Percentiles rank a stretch among this genome's conserved stretches.
These are phyloP conservation scores for Myzus persicae DNA, from an alignment of 1,140 invertebrate genomes.

Conservation along the genomic window DNA sequence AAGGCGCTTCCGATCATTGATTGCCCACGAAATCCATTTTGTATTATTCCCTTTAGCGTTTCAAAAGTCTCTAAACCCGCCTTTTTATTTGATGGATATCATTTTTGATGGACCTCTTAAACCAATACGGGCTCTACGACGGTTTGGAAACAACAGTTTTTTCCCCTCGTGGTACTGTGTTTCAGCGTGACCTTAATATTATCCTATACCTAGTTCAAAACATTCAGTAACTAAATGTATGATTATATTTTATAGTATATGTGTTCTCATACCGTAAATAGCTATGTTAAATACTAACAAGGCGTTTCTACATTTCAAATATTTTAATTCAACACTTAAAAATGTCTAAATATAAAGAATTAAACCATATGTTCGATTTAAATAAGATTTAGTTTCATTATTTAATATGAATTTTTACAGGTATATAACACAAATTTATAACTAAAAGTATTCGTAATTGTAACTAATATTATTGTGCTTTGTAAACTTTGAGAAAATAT, in stretches of 20 bases:
- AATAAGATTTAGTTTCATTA: not conserved
- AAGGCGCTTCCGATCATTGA: not conserved
- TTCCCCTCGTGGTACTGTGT: too few relatives aligned
- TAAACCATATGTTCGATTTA: not conserved
- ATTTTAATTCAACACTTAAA: not conserved
- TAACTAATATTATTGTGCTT: not conserved
- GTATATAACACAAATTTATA: not conserved
- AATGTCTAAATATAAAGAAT: not conserved
- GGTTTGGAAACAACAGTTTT: not conserved
- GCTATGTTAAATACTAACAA: not conserved
- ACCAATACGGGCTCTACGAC: not conserved
- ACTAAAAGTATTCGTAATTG: not conserved
- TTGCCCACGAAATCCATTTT: not conserved
- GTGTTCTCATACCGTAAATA: not conserved
- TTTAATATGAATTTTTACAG: not conserved
- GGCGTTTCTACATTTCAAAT: too few relatives aligned
- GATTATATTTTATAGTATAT: not conserved
- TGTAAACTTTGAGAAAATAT: not conserved
- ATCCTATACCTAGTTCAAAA: not conserved
- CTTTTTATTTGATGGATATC: not conserved
- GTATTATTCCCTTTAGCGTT: not conserved
- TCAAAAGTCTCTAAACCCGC: not conserved
- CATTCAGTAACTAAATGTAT: not conserved
- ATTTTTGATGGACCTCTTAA: not conserved
- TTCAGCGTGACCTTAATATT: not conserved